Conservation (phyloP, 2,113 vertebrate species). For the Hassar affinis region DNA sequence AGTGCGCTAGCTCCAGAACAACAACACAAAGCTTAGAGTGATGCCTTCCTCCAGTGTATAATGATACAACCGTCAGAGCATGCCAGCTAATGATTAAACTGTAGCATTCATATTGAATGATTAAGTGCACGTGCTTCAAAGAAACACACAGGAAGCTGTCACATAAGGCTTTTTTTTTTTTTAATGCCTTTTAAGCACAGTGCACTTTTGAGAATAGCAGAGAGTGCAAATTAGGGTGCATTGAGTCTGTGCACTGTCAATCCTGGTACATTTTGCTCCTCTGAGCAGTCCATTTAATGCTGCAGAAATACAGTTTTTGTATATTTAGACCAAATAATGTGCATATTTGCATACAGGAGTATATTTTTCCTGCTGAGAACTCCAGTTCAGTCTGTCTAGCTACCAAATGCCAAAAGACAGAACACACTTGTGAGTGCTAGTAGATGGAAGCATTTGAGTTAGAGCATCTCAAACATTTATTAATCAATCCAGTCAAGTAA, state of each 20-base stretch:
- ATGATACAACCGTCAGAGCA: not conserved
- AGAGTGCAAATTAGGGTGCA: not conserved
- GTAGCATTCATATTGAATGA: not conserved
- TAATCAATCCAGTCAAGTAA: not conserved
- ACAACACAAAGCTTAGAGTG: not conserved
- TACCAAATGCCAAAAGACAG: not conserved
- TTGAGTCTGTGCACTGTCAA: not conserved
- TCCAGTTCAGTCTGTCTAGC: not conserved
- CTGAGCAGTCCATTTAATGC: not conserved
- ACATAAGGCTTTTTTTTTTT: not conserved
- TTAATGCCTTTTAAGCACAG: not conserved
- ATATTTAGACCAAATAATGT: not conserved
- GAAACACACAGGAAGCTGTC: not conserved
- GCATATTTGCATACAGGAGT: too few species aligned
- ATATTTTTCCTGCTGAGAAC: not conserved
- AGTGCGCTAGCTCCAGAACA: not conserved
- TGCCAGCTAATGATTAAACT: not conserved
- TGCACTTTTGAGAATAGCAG: not conserved
- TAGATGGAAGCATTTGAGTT: not conserved
- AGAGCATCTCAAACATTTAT: not conserved
- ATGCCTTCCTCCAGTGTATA: not conserved
- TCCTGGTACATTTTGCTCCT: not conserved
- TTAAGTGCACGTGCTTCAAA: not conserved
- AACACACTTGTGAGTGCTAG: not conserved
- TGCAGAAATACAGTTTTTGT: not conserved